A percentile compares a stretch with the other conserved stretches of the same genome.
Conservation (phyloP, 2,113 vertebrate genomes). For the Scomber scombrus region DNA sequence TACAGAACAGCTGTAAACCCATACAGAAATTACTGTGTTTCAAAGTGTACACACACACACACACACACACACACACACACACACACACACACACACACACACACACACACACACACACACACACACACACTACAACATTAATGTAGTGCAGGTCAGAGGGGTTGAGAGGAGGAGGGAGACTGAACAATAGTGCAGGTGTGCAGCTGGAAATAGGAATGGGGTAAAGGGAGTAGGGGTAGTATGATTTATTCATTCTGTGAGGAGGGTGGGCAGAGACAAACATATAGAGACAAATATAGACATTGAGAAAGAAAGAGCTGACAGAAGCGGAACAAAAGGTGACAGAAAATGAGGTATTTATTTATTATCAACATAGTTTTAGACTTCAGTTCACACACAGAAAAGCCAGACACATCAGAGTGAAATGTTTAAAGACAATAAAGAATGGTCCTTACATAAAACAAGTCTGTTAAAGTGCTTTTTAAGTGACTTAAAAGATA, state of each 20-base stretch:
- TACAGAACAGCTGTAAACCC: constrained; percentile 8
- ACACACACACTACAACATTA: constrained; percentile 26
- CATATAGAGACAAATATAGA: constrained; percentile 4
- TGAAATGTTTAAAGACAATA: not conserved
- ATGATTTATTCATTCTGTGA: constrained; percentile 57
- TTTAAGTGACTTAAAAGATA: constrained; percentile 42
- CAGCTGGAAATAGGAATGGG: constrained; percentile 36
- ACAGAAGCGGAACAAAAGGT: not conserved
- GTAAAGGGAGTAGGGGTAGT: constrained; percentile 22
- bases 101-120: not conserved
- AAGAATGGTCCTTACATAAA: constrained; percentile 1
- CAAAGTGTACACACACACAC: no score
- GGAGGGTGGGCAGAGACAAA: constrained; percentile 15
- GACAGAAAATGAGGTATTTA: not conserved
- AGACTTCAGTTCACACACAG: not conserved
- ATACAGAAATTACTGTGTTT: constrained; percentile 1
- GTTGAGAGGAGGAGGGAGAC: constrained; percentile 29
- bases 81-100: no score
- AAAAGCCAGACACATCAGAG: not conserved
- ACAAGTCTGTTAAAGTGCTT: constrained; percentile 26
- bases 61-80: no score
- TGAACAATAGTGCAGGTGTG: constrained; percentile 67
- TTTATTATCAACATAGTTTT: not conserved
- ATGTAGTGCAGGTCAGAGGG: constrained; percentile 37
- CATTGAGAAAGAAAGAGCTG: no score